Conservation (phyloP, 2,888 invertebrate species). For the Megastigmus dorsalis region DNA sequence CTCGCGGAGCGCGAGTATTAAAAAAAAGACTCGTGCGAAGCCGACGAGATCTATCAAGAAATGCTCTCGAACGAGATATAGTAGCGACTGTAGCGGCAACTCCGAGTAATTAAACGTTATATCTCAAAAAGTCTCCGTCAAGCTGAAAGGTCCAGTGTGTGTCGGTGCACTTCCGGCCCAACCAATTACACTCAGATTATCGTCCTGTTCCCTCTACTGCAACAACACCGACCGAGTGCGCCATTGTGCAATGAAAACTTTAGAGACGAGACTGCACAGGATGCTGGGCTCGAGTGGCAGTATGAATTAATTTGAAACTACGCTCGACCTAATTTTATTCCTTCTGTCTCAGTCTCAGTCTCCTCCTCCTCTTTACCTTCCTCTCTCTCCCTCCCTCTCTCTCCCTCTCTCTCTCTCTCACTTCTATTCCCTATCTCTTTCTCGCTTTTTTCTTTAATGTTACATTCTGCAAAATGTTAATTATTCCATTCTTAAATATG, state of each 20-base stretch:
- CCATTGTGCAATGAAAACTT: constrained; percentile 57
- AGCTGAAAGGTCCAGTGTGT: constrained; percentile 31
- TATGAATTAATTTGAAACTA: constrained; percentile 56
- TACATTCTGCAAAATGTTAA: too few species aligned
- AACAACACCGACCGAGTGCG: constrained; percentile 10
- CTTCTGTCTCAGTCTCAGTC: not conserved
- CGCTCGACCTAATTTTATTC: constrained; percentile 49
- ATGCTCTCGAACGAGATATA: constrained; percentile 57
- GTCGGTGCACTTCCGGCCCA: constrained; percentile 61
- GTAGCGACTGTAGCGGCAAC: too few species aligned
- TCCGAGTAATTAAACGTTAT: constrained; percentile 66
- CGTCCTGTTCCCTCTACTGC: constrained; percentile 53
- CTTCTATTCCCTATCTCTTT: too few species aligned
- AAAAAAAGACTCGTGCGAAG: not conserved
- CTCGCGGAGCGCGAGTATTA: not conserved
- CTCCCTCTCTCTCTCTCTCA: too few species aligned
- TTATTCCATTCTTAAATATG: too few species aligned
- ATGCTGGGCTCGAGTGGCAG: constrained; percentile 41
- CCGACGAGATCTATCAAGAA: constrained; percentile 10
- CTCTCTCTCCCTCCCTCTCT: not conserved
- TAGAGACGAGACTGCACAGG: constrained; percentile 37
- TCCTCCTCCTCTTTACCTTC: constrained; percentile 45
- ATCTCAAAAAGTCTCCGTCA: constrained; percentile 63
- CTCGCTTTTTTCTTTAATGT: too few species aligned
- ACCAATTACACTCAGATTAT: constrained; percentile 68